Evolutionary conservation across 1,140 invertebrate species (phyloP), one percentile per base, ranked within the genome.

Genomic region (Heliconius hermathena): DNA sequence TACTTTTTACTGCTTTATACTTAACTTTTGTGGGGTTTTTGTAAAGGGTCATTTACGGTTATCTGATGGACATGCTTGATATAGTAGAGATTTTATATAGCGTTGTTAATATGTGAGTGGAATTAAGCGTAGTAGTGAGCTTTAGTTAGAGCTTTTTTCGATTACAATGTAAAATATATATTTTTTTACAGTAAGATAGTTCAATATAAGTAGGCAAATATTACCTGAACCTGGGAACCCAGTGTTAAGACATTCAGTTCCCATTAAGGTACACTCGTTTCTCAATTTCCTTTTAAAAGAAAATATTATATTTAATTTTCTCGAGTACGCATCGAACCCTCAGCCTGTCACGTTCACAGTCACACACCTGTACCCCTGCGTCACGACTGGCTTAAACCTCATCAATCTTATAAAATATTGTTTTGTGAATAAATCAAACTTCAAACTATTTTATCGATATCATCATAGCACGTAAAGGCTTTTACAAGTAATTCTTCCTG

Each of bases 11-110:
- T 84, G 83, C 85, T 87, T 87, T 83, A 81, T 84, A 84, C 79
- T 89, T 87, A 85, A 83, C 75, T 88, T 90, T 89, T 89, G 87
- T 74, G 78, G 76, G 77, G 76, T 82, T 88, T 91, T 89, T 89
- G 81, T 89, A 83, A 81, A 88, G 80, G 79, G 81, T 87, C 86
- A 84, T 84, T 83, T 85, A 82, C 71, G 80, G 80, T 84, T 83
- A 84, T 86, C 85, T 73, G 81, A 76, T 82, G 60, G 75, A 80
- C 80, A 81, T 78, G 71, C 41, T 77, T 71, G 78, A 83, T 84
- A 83, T 81, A 79, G 82, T 82, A 71, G 38, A 79, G 83, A 85
- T 77, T 72, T 36, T 71, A 41, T 41, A 72, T 72, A 72, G 33
- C 71, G 0, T 72, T 29, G 11, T 29, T 66, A 66, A 29, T 18